phyloP scores from a whole-genome alignment of 2,113 vertebrate genomes.

The Antechinus flavipes region DNA sequence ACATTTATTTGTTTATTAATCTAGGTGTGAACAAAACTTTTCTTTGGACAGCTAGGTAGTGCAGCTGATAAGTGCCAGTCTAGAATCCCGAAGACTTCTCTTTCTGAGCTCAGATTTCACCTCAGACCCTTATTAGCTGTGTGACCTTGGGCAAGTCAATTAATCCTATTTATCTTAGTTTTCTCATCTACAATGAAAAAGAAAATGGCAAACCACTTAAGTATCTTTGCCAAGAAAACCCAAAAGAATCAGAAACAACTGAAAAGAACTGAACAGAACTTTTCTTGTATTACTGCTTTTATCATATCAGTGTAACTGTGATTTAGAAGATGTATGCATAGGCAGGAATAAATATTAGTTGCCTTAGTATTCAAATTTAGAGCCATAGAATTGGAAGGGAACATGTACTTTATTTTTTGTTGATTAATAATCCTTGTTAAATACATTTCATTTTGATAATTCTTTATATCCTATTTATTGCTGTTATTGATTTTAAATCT shows the following conservation, averaged over 20 bases:
- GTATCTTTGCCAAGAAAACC: background rate
- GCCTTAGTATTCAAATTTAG: background rate
- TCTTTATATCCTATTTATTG: background rate
- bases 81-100: background rate
- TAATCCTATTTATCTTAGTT: background rate
- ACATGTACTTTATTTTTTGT: slow-evolving; percentile 15
- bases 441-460: slow-evolving; percentile 19
- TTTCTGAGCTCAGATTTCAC: background rate
- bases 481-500: slow-evolving; percentile 11
- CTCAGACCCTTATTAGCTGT: background rate
- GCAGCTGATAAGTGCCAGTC: background rate
- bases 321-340: background rate
- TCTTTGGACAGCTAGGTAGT: background rate
- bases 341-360: background rate
- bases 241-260: background rate
- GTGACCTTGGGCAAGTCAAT: background rate
- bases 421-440: background rate
- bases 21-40: background rate
- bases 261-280: background rate
- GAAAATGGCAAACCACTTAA: background rate
- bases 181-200: background rate
- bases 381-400: background rate
- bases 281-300: background rate
- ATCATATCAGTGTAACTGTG: slow-evolving; percentile 8
- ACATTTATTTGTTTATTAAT: background rate